A percentile compares a stretch with the other conserved stretches of the same genome.
phyloP scores from a whole-genome alignment of 1,140 invertebrate species.

The Panagrolaimus sp. region DNA sequence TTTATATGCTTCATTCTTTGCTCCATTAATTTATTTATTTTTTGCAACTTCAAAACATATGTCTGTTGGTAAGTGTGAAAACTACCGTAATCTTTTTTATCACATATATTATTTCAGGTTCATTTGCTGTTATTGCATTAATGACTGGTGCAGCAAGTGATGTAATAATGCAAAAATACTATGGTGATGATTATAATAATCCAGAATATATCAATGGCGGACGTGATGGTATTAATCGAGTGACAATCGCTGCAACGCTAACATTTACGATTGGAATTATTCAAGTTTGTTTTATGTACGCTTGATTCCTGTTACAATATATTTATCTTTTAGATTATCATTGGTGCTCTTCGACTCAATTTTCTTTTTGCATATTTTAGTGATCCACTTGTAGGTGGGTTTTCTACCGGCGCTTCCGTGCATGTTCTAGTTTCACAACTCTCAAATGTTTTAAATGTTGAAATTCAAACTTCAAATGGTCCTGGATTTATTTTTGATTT shows the following conservation, averaged over 20 bases:
- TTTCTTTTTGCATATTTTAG: conserved; percentile 76
- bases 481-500: conserved; percentile 12
- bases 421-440: conserved; percentile 84
- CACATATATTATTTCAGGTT: neutral
- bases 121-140: neutral
- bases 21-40: conserved; percentile 7
- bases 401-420: conserved; percentile 80
- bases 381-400: conserved; percentile 80
- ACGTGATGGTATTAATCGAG: neutral
- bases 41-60: neutral
- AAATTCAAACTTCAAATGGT: neutral
- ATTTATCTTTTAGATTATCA: conserved; percentile 60
- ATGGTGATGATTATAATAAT: neutral
- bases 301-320: no score
- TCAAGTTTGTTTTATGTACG: no score
- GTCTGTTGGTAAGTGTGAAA: neutral
- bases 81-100: neutral
- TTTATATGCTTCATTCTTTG: neutral
- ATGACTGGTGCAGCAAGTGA: conserved; percentile 3
- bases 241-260: neutral
- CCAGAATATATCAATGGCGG: neutral
- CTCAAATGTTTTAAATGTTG: conserved; percentile 75
- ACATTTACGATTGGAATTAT: neutral
- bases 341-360: conserved; percentile 75
- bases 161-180: neutral